Conservation (phyloP, 2,888 invertebrate genomes). For the Nomada ruficornis region DNA sequence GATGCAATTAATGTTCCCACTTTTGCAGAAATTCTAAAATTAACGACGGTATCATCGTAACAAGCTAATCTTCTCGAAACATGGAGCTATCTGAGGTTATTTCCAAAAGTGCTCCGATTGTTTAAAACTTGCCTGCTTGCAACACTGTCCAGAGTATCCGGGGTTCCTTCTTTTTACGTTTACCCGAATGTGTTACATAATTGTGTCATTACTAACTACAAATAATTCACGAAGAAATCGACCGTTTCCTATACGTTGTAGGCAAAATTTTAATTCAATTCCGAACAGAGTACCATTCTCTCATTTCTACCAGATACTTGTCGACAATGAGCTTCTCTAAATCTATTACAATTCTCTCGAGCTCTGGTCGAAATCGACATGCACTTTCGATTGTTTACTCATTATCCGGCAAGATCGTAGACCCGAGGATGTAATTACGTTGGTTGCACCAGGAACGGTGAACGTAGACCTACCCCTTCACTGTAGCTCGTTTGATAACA, state of each 20-base stretch:
- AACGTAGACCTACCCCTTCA: conserved; percentile 4
- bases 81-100: conserved; percentile 40
- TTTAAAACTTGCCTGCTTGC: neutral
- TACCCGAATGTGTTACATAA: conserved; percentile 22
- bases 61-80: conserved; percentile 34
- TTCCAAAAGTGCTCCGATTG: conserved; percentile 24
- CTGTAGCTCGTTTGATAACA: neutral
- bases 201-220: neutral
- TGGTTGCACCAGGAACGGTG: conserved; percentile 15
- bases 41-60: conserved; percentile 37
- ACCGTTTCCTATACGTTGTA: neutral
- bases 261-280: neutral
- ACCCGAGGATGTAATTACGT: neutral
- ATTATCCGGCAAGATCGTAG: neutral
- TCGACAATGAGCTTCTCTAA: neutral
- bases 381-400: conserved; percentile 9
- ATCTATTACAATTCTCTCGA: neutral
- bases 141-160: neutral
- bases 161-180: neutral
- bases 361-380: neutral
- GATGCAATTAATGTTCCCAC: conserved; percentile 5
- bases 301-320: no score
- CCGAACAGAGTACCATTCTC: no score
- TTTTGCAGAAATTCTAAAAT: conserved; percentile 25
- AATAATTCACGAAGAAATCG: neutral